Conservation (phyloP, 1,140 invertebrate genomes). For the Achatina immaculata region DNA sequence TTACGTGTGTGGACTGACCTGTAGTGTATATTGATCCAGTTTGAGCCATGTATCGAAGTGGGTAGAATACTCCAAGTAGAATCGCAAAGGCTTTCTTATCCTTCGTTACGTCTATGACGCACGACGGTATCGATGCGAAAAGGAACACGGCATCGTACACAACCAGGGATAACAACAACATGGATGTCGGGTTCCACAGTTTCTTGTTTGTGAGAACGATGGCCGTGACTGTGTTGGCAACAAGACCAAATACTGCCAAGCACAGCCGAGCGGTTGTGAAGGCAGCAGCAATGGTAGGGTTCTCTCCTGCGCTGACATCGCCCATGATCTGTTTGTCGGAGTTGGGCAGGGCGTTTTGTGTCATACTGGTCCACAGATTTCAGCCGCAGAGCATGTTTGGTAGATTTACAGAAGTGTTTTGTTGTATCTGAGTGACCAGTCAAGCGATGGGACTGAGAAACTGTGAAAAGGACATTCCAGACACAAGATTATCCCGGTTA, state of each 20-base stretch:
- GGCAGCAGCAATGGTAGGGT: constrained; percentile 1
- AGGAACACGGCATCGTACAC: constrained; percentile 57
- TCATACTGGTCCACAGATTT: not conserved
- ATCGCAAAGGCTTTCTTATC: constrained; percentile 58
- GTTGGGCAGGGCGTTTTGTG: not conserved
- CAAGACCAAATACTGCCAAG: constrained; percentile 72
- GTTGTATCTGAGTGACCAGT: no score
- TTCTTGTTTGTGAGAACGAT: constrained; percentile 49
- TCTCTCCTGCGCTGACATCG: not conserved
- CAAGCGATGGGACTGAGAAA: no score
- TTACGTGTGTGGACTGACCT: constrained; percentile 22
- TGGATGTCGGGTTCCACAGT: constrained; percentile 53
- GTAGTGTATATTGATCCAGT: constrained; percentile 87
- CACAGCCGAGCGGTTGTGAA: constrained; percentile 33
- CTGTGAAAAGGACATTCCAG: no score
- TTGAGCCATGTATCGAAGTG: constrained; percentile 78
- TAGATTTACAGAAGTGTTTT: no score
- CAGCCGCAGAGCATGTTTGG: no score
- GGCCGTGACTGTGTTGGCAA: constrained; percentile 49
- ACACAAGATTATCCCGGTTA: no score
- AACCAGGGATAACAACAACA: constrained; percentile 53
- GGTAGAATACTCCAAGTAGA: constrained; percentile 72
- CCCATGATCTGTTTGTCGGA: not conserved
- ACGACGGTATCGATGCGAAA: constrained; percentile 66
- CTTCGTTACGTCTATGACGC: not conserved